Base-by-base conservation (phyloP, 2,888 invertebrate genomes). In the Tanytarsus gracilentus region DNA sequence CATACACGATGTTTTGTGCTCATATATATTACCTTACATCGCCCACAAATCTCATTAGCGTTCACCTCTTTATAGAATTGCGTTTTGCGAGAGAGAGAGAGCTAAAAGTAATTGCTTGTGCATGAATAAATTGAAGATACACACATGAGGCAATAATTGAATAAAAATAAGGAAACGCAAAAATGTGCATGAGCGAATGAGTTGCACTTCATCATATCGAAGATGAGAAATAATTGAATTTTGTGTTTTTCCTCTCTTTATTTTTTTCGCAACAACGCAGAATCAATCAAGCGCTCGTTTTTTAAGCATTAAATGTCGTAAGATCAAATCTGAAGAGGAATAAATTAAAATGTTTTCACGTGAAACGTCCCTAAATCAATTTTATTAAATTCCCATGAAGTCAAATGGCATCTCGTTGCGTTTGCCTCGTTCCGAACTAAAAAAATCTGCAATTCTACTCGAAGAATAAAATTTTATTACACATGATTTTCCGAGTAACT, bases 401-500 rank as follows among this genome's bases (percentile, higher is more conserved):
- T n/a, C n/a, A n/a, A n/a, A n/a, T n/a, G n/a, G n/a, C n/a, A n/a
- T n/a, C n/a, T 16, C 58, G 48, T 58, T 58, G 58, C 58, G 58
- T 58, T 58, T 39, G 39, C 11, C n/a, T 27, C 14, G 30, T 11
- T 4, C 23, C 3, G 3, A 44, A 3, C 3, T 3, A 40, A 21
- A 14, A 44, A 44, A 16, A 16, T 3, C n/a, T 8, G 25, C 30
- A 53, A 36, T 53, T 21, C 7, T n/a, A 14, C 16, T 14, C 40
- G 40, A 40, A 40, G 30, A 48, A 48, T 58, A 58, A 58, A 58
- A 48, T 58, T 58, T 58, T 58, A 58, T 58, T 58, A 48, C 58
- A 58, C 58, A 48, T 58, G 58, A 58, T 48, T 58, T 58, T 58
- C 58, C 58, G 25, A 58, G 26, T 58, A 58, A 58, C 58, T 58